phyloP scores from a whole-genome alignment of 2,113 vertebrate species.

The Gorsachius goisagi region DNA sequence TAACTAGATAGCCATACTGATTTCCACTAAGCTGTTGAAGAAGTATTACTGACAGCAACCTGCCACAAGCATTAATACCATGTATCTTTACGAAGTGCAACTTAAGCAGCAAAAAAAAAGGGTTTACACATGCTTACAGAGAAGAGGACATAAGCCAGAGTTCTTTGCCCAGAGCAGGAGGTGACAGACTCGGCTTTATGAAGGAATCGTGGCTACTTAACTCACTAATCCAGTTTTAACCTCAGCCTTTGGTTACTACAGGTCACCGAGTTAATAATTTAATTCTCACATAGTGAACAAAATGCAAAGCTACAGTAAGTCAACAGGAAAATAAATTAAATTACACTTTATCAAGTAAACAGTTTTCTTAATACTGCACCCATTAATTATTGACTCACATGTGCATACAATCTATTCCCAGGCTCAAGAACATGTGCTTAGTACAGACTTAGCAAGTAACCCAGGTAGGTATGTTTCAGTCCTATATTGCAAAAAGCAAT shows the following conservation, averaged over 20 bases:
- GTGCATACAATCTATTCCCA: not conserved
- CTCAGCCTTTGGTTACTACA: slow-evolving; percentile 13
- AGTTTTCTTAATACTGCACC: not conserved
- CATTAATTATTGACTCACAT: not conserved
- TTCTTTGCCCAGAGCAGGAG: not conserved
- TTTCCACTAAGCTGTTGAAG: not conserved
- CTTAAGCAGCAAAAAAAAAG: not conserved
- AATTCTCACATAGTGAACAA: not conserved
- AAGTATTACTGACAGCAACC: not conserved
- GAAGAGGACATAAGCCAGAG: not conserved
- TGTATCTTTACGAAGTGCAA: not conserved
- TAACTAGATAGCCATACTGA: not conserved
- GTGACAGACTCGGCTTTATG: not conserved
- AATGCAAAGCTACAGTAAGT: slow-evolving; percentile 8
- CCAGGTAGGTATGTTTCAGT: not conserved
- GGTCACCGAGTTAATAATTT: slow-evolving; percentile 30
- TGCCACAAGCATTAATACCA: not conserved
- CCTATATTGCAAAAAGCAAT: not conserved
- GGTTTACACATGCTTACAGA: not conserved
- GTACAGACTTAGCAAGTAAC: not conserved
- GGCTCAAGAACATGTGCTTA: not conserved
- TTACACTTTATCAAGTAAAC: slow-evolving; percentile 27
- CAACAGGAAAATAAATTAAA: slow-evolving; percentile 12
- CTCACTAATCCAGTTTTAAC: slow-evolving; percentile 47
- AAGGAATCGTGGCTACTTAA: not conserved